These are phyloP conservation scores for Crossaster papposus DNA, from an alignment of 53 echinoderm and acorn worm species.

Conservation along the genomic window DNA sequence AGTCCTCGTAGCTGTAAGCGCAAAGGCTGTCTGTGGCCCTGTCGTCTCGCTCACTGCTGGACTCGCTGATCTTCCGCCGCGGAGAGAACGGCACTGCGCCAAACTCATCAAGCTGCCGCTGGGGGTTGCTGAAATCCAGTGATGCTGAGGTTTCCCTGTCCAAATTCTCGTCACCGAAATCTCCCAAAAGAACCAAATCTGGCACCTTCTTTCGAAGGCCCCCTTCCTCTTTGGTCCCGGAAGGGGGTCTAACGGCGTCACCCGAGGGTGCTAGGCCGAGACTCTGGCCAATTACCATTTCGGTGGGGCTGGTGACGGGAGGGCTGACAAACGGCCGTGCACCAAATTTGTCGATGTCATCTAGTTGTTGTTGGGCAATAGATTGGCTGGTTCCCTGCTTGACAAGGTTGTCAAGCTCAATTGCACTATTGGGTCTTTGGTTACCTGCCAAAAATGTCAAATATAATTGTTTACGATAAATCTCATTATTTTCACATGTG, in stretches of 20 bases:
- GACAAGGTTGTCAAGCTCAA: slow-evolving; percentile 47
- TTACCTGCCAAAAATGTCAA: slow-evolving; percentile 26
- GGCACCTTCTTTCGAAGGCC: slow-evolving; percentile 45
- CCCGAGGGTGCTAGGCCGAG: slow-evolving; percentile 24
- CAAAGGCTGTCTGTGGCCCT: slow-evolving; percentile 61
- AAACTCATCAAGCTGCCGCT: slow-evolving; percentile 85
- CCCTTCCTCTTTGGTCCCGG: slow-evolving; percentile 28
- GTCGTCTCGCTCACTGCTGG: slow-evolving; percentile 89
- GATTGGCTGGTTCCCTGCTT: slow-evolving; percentile 32
- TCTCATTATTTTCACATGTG: background rate
- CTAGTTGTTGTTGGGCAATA: slow-evolving; percentile 10
- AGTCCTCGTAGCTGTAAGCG: slow-evolving; percentile 81
- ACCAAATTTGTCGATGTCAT: slow-evolving; percentile 65
- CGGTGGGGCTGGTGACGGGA: slow-evolving; percentile 55
- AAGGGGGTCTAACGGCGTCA: slow-evolving; percentile 54
- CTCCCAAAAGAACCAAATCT: slow-evolving; percentile 45
- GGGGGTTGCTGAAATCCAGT: slow-evolving; percentile 68
- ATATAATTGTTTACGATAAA: background rate
- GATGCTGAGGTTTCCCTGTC: background rate
- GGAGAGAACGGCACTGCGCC: slow-evolving; percentile 80
- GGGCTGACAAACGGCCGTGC: slow-evolving; percentile 62
- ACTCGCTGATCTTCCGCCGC: slow-evolving; percentile 68
- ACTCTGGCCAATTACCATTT: slow-evolving; percentile 44
- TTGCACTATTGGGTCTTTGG: slow-evolving; percentile 56
- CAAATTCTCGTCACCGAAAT: slow-evolving; percentile 35